Evolutionary conservation across 1,140 invertebrate genomes (phyloP).

Genomic region (Dinoponera quadriceps): DNA sequence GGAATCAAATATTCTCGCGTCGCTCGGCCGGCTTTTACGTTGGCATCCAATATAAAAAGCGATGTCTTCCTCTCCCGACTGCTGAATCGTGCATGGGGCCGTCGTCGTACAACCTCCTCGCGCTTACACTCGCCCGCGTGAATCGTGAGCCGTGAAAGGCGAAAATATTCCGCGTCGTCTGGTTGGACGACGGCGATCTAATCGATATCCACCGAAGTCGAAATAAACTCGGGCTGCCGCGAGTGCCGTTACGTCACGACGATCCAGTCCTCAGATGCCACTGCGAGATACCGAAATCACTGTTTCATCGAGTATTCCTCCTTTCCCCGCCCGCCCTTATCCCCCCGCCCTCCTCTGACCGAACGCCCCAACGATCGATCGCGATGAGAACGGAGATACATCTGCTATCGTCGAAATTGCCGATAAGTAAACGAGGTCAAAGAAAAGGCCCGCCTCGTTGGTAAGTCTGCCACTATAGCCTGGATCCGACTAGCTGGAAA

Average conservation of each 20-base stretch:
- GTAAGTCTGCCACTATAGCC: constrained; percentile 1
- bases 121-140: constrained; percentile 6
- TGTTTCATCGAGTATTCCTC: constrained; percentile 47
- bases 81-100: too few relatives aligned
- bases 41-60: too few relatives aligned
- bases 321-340: background rate
- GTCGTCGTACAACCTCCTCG: too few relatives aligned
- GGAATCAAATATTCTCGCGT: background rate
- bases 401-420: constrained; percentile 42
- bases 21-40: too few relatives aligned
- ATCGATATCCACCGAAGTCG: constrained; percentile 63
- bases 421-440: constrained; percentile 65
- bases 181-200: constrained; percentile 33
- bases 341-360: constrained; percentile 25
- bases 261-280: constrained; percentile 49
- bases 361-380: constrained; percentile 30
- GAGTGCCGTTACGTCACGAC: constrained; percentile 63
- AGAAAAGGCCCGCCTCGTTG: constrained; percentile 34
- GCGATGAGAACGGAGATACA: constrained; percentile 56
- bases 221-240: constrained; percentile 62
- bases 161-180: constrained; percentile 39
- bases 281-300: constrained; percentile 62
- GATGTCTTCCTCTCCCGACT: too few relatives aligned
- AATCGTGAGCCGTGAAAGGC: constrained; percentile 13
- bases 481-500: background rate